Evolutionary conservation across 2,797 vertebrate species (phyloP).

Genomic region (Florisuga fusca): DNA sequence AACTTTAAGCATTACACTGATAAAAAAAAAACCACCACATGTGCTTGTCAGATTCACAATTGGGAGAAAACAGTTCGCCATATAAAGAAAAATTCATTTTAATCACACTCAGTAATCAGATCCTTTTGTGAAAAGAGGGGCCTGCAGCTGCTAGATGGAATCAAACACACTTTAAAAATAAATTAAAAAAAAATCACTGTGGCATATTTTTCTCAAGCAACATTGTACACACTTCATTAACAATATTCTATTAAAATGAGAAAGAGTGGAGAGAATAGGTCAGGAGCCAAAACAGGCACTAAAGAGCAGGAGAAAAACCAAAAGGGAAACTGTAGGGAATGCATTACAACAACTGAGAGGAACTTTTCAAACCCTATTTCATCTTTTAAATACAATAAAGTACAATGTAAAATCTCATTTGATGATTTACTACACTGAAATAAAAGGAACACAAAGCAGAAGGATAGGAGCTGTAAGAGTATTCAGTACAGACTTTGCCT

Average conservation of each 20-base stretch:
- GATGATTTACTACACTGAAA: neutral
- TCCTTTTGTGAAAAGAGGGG: slow-evolving; percentile 50
- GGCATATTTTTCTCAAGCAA: neutral
- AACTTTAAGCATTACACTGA: neutral
- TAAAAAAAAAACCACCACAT: slow-evolving; percentile 13
- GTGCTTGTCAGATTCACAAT: slow-evolving; percentile 23
- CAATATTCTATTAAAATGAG: neutral
- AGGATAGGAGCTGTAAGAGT: neutral
- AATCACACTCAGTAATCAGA: slow-evolving; percentile 60
- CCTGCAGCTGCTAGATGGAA: slow-evolving; percentile 55
- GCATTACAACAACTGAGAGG: neutral
- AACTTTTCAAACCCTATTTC: neutral
- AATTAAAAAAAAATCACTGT: neutral
- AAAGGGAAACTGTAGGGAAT: neutral
- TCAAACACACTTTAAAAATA: slow-evolving; percentile 32
- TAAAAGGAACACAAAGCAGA: neutral
- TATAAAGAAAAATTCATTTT: slow-evolving; percentile 50
- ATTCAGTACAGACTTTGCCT: neutral
- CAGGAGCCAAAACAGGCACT: neutral
- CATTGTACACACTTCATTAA: neutral
- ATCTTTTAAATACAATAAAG: neutral
- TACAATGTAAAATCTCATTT: neutral
- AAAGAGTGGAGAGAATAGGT: neutral
- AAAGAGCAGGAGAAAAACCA: fast-evolving
- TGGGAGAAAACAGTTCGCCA: neutral